Conservation (phyloP, 2,797 vertebrate species). For the Poecilia velifera region DNA sequence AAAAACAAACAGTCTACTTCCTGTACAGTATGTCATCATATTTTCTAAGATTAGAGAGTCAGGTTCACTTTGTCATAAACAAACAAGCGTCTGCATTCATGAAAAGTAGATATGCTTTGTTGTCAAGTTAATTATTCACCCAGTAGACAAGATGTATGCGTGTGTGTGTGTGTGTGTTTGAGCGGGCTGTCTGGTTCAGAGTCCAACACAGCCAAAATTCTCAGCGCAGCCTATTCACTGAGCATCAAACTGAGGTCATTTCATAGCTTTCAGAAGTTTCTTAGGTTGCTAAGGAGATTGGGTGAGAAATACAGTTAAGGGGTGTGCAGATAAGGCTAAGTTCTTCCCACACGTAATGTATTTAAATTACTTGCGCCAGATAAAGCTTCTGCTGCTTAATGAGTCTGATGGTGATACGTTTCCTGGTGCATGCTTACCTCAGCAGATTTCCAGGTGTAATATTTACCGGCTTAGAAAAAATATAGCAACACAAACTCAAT, state of each 20-base stretch:
- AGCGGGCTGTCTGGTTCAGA: slow-evolving; percentile 50
- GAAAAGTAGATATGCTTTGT: slow-evolving; percentile 8
- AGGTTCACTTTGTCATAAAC: slow-evolving; percentile 2
- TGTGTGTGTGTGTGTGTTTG: neutral
- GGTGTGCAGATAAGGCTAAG: slow-evolving; percentile 3
- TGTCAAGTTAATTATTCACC: slow-evolving; percentile 59
- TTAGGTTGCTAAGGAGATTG: neutral
- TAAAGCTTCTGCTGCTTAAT: slow-evolving; percentile 16
- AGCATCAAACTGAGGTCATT: slow-evolving; percentile 24
- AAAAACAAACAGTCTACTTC: neutral
- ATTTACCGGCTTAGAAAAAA: slow-evolving; percentile 40
- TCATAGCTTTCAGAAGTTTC: slow-evolving; percentile 7
- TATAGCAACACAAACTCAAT: slow-evolving; percentile 19
- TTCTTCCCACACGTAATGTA: slow-evolving; percentile 12
- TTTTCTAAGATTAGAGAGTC: slow-evolving; percentile 45
- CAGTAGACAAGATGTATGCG: neutral
- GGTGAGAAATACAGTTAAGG: slow-evolving; percentile 2
- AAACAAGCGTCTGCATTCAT: slow-evolving; percentile 22
- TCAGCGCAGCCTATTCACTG: slow-evolving; percentile 39
- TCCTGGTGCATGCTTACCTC: slow-evolving; percentile 33
- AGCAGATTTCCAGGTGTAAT: slow-evolving; percentile 40
- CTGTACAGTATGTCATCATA: slow-evolving; percentile 4
- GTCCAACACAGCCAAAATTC: slow-evolving; percentile 56
- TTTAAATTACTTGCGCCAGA: slow-evolving; percentile 27
- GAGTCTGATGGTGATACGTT: slow-evolving; percentile 21